A percentile compares a stretch with the other conserved stretches of the same genome.
Conservation (phyloP, 2,113 vertebrate genomes). For the Loxodonta africana region DNA sequence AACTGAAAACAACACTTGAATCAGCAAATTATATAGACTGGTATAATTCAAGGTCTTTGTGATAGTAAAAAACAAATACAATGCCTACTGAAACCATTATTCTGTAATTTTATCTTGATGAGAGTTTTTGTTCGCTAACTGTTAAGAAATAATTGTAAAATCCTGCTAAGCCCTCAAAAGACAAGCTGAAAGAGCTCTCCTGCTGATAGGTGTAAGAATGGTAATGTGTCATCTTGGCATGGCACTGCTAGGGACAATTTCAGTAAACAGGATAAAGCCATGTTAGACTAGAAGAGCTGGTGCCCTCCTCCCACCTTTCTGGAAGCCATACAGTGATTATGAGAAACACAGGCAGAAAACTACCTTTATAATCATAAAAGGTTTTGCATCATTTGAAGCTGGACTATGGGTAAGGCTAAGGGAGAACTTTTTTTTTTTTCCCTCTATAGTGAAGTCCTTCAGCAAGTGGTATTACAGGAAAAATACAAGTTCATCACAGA, state of each 20-base stretch:
- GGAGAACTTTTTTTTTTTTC: not conserved
- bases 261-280: constrained; percentile 79
- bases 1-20: not conserved
- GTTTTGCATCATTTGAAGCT: constrained; percentile 68
- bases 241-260: constrained; percentile 76
- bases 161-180: constrained; percentile 66
- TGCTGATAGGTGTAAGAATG: constrained; percentile 71
- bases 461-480: constrained; percentile 39
- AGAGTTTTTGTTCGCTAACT: constrained; percentile 74
- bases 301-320: constrained; percentile 69
- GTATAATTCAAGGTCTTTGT: not conserved
- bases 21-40: not conserved
- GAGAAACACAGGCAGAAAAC: constrained; percentile 55
- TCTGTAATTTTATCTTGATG: constrained; percentile 54
- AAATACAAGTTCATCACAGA: constrained; percentile 51
- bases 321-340: constrained; percentile 71
- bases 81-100: not conserved
- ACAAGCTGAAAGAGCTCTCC: constrained; percentile 69
- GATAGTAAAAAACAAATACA: not conserved
- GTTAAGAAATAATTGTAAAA: constrained; percentile 65
- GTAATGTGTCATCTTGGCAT: constrained; percentile 67
- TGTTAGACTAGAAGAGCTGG: constrained; percentile 60
- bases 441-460: constrained; percentile 52
- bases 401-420: constrained; percentile 36
- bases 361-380: constrained; percentile 70